phyloP scores from a whole-genome alignment of 2,888 invertebrate species.

The Acleris sparsana region DNA sequence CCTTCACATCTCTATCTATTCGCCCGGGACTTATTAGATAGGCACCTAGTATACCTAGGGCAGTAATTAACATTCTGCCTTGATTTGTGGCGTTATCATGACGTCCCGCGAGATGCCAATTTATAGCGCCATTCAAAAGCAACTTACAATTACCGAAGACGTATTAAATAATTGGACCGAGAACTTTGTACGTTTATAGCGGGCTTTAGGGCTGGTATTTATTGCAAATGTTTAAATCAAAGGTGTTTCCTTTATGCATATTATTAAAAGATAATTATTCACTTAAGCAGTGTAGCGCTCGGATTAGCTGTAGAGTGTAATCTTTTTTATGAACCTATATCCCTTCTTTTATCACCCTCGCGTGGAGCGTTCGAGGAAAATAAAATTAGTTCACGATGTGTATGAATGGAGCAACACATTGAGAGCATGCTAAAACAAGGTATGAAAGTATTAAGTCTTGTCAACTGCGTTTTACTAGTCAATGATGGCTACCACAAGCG shows the following conservation, averaged over 20 bases:
- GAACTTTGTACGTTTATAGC: conserved; percentile 36
- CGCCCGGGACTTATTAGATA: conserved; percentile 37
- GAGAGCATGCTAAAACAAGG: too few species aligned
- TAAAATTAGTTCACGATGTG: conserved; percentile 2
- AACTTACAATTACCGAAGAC: conserved; percentile 38
- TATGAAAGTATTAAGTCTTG: too few species aligned
- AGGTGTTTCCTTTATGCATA: conserved; percentile 34
- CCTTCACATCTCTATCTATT: conserved; percentile 47
- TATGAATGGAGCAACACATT: not conserved
- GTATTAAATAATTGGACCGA: conserved; percentile 36
- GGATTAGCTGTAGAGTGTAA: conserved; percentile 19
- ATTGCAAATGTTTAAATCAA: conserved; percentile 31
- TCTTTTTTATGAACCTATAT: conserved; percentile 32
- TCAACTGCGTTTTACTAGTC: too few species aligned
- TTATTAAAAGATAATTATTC: conserved; percentile 36
- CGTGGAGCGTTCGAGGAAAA: not conserved
- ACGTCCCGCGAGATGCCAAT: conserved; percentile 57
- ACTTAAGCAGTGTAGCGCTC: conserved; percentile 29
- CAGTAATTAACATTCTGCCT: conserved; percentile 64
- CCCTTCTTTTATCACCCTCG: conserved; percentile 14
- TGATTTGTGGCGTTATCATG: conserved; percentile 72
- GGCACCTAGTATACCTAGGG: conserved; percentile 43
- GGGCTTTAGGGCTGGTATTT: conserved; percentile 31
- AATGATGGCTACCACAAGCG: too few species aligned
- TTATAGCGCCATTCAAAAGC: conserved; percentile 60